phyloP scores from a whole-genome alignment of 1,140 invertebrate genomes.

The Lanistes nyassanus region DNA sequence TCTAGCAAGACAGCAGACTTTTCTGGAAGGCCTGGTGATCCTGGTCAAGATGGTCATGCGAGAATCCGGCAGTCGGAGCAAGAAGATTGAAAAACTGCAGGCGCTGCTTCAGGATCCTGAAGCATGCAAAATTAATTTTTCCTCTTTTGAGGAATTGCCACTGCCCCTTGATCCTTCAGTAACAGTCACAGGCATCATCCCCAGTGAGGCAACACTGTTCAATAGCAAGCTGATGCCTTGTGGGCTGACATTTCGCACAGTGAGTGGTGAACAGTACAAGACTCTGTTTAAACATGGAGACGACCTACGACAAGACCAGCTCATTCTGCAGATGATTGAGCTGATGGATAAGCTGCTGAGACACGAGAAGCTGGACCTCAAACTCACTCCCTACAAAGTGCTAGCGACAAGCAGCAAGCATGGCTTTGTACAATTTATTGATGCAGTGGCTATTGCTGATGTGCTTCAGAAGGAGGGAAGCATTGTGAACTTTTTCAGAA shows the following conservation, averaged over 20 bases:
- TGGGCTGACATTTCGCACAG: constrained; percentile 89
- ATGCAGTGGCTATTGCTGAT: constrained; percentile 92
- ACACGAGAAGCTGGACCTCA: constrained; percentile 93
- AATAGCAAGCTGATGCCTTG: constrained; percentile 96
- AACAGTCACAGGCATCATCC: constrained; percentile 87
- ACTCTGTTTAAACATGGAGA: constrained; percentile 99
- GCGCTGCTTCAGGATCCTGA: constrained; percentile 82
- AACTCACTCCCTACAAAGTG: constrained; percentile 93
- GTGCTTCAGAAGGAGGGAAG: constrained; percentile 84
- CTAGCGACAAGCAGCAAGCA: constrained; percentile 95
- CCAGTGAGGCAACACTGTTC: constrained; percentile 77
- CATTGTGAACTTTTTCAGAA: constrained; percentile 78
- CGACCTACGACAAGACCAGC: constrained; percentile 97
- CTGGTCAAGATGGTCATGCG: constrained; percentile 91
- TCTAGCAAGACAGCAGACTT: constrained; percentile 84
- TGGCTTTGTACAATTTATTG: constrained; percentile 97
- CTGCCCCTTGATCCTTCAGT: constrained; percentile 93
- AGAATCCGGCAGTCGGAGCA: constrained; percentile 90
- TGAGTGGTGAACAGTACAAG: constrained; percentile 84
- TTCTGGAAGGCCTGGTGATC: constrained; percentile 90
- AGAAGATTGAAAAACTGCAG: constrained; percentile 87
- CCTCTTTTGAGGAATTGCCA: constrained; percentile 79
- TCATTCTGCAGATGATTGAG: constrained; percentile 95
- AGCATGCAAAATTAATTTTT: constrained; percentile 86
- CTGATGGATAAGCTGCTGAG: constrained; percentile 94